Evolutionary conservation across 2,113 vertebrate genomes (phyloP).

Genomic region (Dissostichus mawsoni): DNA sequence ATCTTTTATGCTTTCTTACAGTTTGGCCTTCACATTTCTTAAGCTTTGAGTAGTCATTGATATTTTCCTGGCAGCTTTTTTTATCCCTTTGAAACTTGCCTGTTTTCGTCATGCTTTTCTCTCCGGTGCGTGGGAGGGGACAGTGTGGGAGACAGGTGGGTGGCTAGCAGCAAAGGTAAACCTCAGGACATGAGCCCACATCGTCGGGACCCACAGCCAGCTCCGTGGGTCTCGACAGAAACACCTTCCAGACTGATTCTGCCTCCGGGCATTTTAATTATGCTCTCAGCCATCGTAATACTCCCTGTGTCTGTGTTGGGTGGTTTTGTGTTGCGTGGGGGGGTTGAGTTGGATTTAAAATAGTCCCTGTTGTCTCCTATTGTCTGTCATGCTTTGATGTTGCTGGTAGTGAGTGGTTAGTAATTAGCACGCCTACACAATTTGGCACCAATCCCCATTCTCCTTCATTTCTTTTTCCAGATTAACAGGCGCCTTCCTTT

Average conservation of each 20-base stretch:
- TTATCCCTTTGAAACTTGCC: neutral
- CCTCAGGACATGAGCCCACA: constrained; percentile 25
- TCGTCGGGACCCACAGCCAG: constrained; percentile 2
- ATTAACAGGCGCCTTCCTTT: constrained; percentile 31
- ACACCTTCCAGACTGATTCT: constrained; percentile 41
- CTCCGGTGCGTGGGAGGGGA: constrained; percentile 6
- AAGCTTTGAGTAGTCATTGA: neutral
- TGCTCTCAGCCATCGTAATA: constrained; percentile 41
- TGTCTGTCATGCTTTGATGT: constrained; percentile 68
- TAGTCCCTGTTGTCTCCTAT: constrained; percentile 68
- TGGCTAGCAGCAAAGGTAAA: constrained; percentile 18
- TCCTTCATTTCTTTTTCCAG: constrained; percentile 31
- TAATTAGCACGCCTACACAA: constrained; percentile 67
- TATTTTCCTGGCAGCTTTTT: neutral
- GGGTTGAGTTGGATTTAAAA: constrained; percentile 61
- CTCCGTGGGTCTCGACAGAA: constrained; percentile 12
- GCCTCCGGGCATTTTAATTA: constrained; percentile 66
- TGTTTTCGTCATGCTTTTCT: neutral
- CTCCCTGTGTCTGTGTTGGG: constrained; percentile 12
- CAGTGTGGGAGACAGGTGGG: constrained; percentile 2
- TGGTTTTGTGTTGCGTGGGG: constrained; percentile 27
- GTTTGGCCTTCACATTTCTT: neutral
- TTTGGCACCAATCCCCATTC: constrained; percentile 36
- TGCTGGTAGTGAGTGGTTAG: constrained; percentile 58
- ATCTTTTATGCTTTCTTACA: neutral